phyloP scores from a whole-genome alignment of 2,888 invertebrate species.

The Tribolium freemani region DNA sequence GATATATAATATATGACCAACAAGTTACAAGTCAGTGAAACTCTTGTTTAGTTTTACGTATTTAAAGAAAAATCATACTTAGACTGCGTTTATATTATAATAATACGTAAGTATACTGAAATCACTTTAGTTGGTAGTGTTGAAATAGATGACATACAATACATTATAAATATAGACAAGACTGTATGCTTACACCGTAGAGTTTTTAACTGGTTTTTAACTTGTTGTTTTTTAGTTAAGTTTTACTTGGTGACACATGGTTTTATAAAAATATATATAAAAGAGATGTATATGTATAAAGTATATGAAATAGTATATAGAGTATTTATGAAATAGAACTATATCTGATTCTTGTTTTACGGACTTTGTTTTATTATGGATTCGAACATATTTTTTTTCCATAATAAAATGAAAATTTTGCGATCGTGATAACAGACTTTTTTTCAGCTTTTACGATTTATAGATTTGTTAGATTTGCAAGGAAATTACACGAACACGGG shows the following conservation, averaged over 20 bases:
- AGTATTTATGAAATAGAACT: conserved; percentile 67
- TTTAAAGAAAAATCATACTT: conserved; percentile 46
- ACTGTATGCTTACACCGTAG: conserved; percentile 63
- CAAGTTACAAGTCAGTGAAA: conserved; percentile 57
- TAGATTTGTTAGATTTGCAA: conserved; percentile 44
- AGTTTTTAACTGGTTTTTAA: conserved; percentile 61
- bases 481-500: conserved; percentile 58
- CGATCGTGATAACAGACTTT: conserved; percentile 46
- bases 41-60: conserved; percentile 54
- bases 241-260: conserved; percentile 68
- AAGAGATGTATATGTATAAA: conserved; percentile 69
- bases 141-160: conserved; percentile 56
- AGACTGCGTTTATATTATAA: conserved; percentile 57
- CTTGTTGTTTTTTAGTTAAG: conserved; percentile 62
- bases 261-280: conserved; percentile 68
- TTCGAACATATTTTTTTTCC: conserved; percentile 46
- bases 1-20: conserved; percentile 55
- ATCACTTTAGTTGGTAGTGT: conserved; percentile 59
- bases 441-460: conserved; percentile 44
- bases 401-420: conserved; percentile 47
- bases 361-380: conserved; percentile 53
- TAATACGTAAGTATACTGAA: conserved; percentile 61
- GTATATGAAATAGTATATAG: conserved; percentile 67
- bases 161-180: conserved; percentile 59
- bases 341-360: conserved; percentile 64